Conservation (phyloP, 2,888 invertebrate species). For the Deilephila porcellus region DNA sequence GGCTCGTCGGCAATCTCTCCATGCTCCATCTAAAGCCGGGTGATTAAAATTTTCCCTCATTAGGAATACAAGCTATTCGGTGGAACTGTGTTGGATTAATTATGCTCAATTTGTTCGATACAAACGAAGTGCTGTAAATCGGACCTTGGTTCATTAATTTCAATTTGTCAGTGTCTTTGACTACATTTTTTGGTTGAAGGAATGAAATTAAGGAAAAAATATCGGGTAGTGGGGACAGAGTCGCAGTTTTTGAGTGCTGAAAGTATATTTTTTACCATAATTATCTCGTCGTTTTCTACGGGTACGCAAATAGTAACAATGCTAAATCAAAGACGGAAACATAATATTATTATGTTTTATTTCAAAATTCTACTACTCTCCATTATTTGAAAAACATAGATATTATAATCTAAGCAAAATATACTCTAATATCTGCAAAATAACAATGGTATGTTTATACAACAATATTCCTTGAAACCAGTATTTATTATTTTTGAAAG, state of each 20-base stretch:
- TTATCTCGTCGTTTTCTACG: too few species aligned
- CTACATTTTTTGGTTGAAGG: neutral
- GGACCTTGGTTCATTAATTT: conserved; percentile 17
- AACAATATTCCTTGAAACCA: too few species aligned
- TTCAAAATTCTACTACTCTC: too few species aligned
- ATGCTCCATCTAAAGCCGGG: conserved; percentile 44
- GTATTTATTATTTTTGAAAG: too few species aligned
- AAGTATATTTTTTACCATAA: neutral
- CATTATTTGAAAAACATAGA: too few species aligned
- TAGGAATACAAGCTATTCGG: conserved; percentile 46
- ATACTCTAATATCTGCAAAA: too few species aligned
- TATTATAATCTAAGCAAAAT: too few species aligned
- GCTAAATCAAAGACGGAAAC: too few species aligned
- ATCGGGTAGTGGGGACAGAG: neutral
- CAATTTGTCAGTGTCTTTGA: conserved; percentile 10
- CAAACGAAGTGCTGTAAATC: conserved; percentile 17
- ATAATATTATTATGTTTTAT: too few species aligned
- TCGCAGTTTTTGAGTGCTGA: neutral
- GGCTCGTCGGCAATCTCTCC: conserved; percentile 53
- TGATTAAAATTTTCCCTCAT: conserved; percentile 61
- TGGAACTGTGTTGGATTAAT: conserved; percentile 40
- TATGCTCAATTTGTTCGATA: conserved; percentile 33
- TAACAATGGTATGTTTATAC: too few species aligned
- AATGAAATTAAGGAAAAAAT: neutral
- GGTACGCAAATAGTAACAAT: too few species aligned